Base-by-base conservation (phyloP, 2,113 vertebrate genomes). In the Percopsis transmontana region DNA sequence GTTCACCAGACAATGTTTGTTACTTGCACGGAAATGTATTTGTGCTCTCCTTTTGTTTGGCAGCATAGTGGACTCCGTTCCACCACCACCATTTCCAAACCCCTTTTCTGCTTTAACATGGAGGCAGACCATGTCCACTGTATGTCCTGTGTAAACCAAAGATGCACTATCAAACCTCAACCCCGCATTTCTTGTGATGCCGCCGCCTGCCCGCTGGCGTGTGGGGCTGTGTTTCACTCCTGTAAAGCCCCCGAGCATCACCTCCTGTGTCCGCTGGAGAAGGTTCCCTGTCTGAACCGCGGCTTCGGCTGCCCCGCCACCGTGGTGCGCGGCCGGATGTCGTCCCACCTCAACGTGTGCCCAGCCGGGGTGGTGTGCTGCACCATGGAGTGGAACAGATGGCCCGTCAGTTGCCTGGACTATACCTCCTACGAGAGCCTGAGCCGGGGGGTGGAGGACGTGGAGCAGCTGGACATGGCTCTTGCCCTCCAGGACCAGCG, bases 311-410 rank as follows among this genome's bases (percentile, higher is more conserved):
- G 97, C 88, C 96, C 97, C 0, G 92, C 92, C 80, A 84, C 85
- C 56, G 77, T 98, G 84, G 85, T 94, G 12, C 93, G 97, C 76
- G 94, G 93, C 80, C 97, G 96, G 84, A 93, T 98, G 74, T 94
- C 93, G 47, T 94, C 96, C 58, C 97, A 99, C 81, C 91, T 99
- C 19, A 93, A 96, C 85, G 82, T 93, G 58, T 99, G 97, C 80
- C 97, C 97, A 13, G 97, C 97, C 44, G 97, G 97, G 39, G 95
- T 98, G 42, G 96, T 99, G 2, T 97, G 95, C 85, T 99, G 97
- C 88, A 98, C 96, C 16, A 99, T 99, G 97, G 97, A 99, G 80
- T 99, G 97, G 97, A 99, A 99, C 70, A 92, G 96, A 72, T 98
- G 97, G 96, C 96, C 96, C 0, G 92, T 99, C 72, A 97, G 95